Evolutionary conservation across 2,888 invertebrate genomes (phyloP).

Genomic region (Acrobasis consociella): DNA sequence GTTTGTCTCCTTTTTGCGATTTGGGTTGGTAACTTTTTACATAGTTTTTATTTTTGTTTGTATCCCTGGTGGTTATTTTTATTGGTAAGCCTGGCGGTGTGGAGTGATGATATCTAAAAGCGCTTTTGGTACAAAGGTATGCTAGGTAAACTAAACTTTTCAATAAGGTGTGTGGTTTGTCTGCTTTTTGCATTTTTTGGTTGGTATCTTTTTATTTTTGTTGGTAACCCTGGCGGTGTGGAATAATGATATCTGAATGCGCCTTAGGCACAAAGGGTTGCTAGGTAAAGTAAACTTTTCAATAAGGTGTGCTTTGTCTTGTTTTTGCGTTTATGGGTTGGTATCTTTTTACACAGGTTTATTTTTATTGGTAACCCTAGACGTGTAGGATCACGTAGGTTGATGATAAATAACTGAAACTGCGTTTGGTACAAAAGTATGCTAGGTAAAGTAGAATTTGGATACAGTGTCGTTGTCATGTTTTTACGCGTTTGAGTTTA

Average conservation of each 20-base stretch:
- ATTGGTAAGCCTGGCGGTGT: slow-evolving; percentile 92
- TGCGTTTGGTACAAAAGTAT: slow-evolving; percentile 89
- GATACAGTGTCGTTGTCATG: slow-evolving; percentile 29
- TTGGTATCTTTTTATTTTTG: slow-evolving; percentile 23
- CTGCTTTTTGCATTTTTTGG: slow-evolving; percentile 14
- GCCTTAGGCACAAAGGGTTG: slow-evolving; percentile 87
- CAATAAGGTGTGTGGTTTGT: slow-evolving; percentile 30
- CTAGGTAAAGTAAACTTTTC: slow-evolving; percentile 59
- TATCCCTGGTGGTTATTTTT: slow-evolving; percentile 87
- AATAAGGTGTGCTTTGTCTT: slow-evolving; percentile 30
- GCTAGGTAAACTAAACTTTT: slow-evolving; percentile 61
- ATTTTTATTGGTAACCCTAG: slow-evolving; percentile 86
- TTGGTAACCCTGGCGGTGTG: slow-evolving; percentile 92
- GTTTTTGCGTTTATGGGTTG: slow-evolving; percentile 11
- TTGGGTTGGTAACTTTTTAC: slow-evolving; percentile 19
- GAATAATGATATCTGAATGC: slow-evolving; percentile 97
- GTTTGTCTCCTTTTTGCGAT: slow-evolving; percentile 27
- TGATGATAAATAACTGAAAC: slow-evolving; percentile 94
- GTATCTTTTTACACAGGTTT: slow-evolving; percentile 13
- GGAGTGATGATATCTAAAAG: slow-evolving; percentile 95
- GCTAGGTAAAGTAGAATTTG: slow-evolving; percentile 61
- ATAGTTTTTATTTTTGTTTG: slow-evolving; percentile 62
- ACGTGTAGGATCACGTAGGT: slow-evolving; percentile 79
- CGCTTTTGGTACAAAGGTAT: slow-evolving; percentile 89
- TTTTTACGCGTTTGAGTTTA: not conserved